Evolutionary conservation across 1,140 invertebrate genomes (phyloP), one percentile per base, ranked within the genome.

Genomic region (silkworm (Bombyx mori)): DNA sequence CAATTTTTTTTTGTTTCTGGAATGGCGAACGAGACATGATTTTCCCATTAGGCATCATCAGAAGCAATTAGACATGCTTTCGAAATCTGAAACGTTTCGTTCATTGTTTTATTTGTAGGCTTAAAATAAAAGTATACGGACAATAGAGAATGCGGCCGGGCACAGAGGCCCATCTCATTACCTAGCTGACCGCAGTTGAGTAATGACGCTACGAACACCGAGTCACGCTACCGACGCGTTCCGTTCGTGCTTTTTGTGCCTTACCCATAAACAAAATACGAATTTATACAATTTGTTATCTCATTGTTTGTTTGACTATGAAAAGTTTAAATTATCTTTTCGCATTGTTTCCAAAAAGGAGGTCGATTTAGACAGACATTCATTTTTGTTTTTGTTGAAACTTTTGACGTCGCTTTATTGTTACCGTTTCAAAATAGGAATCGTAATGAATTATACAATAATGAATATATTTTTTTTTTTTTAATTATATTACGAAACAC

Each of bases 151-250:
- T 35, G 62, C 49, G 60, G 58, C 52, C 62, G 69, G 69, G 54
- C 54, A 47, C 63, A 56, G 63, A 67, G 69, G 68, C 68, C 74
- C 71, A 77, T 77, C 77, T 79, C 77, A 79, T 77, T 79, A 79
- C 75, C 68, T 67, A 54, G 50, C 65, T 67, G 68, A 77, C 77
- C 77, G 63, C 75, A 75, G 64, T 58, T 71, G 71, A 69, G 71
- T 73, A 77, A 77, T 75, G 69, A 63, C 57, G 52, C 62, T 49
- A 62, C 56, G 55, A 62, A 61, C 44, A 68, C 54, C 54, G 59
- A 68, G 69, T 68, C 69, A 71, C 74, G 68, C 69, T 63, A 68
- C 62, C 56, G 56, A 12, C 56, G 61, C 56, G 57, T 53, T 45
- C 57, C 57, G 22, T 53, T 53, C 56, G 44, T 54, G 52, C 62